Percentiles rank a stretch among this genome's conserved stretches.
phyloP scores from a whole-genome alignment of 2,888 invertebrate genomes.

The Brachylomia viminalis region DNA sequence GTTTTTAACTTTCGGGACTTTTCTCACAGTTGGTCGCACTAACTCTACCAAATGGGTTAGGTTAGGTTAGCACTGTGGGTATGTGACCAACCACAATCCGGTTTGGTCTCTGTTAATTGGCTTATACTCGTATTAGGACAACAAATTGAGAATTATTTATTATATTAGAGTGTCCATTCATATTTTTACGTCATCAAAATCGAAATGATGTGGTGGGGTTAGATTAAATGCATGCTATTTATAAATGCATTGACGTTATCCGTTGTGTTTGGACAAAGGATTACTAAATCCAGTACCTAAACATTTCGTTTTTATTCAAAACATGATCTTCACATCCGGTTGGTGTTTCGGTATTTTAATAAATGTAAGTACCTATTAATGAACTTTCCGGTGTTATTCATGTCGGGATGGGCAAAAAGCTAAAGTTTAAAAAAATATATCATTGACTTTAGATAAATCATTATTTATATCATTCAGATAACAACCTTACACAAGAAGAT shows the following conservation, averaged over 20 bases:
- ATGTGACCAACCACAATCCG: background rate
- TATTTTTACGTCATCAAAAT: background rate
- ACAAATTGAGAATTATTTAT: background rate
- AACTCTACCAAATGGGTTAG: background rate
- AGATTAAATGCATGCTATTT: background rate
- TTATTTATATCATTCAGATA: constrained; percentile 8
- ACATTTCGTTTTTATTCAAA: constrained; percentile 17
- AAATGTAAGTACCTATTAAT: background rate
- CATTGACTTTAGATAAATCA: constrained; percentile 9
- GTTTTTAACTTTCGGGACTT: background rate
- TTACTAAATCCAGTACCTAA: background rate
- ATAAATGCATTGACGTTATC: background rate
- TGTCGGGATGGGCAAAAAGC: background rate
- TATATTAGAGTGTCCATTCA: background rate
- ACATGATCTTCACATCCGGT: constrained; percentile 26
- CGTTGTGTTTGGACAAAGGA: background rate
- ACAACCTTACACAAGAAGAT: background rate
- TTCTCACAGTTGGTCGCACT: background rate
- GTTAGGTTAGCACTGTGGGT: background rate
- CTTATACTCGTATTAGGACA: too few species aligned
- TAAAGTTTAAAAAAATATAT: constrained; percentile 7
- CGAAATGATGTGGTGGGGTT: too few species aligned
- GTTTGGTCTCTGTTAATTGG: background rate
- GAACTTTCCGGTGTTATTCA: background rate
- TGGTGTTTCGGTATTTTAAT: constrained; percentile 8